Percentiles rank a stretch among this genome's conserved stretches.
Evolutionary conservation across 2,797 vertebrate species (phyloP).

Genomic region (Lagocephalus sceleratus): DNA sequence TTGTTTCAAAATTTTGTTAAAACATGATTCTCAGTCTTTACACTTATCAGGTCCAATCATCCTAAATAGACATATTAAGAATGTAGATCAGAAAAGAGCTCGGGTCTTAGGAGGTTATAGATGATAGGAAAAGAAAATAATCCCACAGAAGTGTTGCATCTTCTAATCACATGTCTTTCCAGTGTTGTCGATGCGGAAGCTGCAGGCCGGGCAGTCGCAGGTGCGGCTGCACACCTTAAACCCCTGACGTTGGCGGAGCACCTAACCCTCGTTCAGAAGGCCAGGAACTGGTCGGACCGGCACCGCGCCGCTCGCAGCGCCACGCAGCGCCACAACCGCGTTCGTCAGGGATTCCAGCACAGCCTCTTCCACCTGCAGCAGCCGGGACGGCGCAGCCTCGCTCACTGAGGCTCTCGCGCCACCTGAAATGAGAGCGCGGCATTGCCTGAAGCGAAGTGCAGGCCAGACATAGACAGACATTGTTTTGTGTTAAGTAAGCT

Average conservation of each 20-base stretch:
- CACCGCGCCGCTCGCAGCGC: slow-evolving; percentile 76
- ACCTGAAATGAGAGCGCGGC: too few species aligned
- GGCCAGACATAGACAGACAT: too few species aligned
- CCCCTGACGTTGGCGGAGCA: slow-evolving; percentile 77
- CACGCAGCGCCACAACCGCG: slow-evolving; percentile 84
- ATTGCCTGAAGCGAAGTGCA: too few species aligned
- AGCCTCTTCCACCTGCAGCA: slow-evolving; percentile 82
- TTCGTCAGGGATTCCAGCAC: slow-evolving; percentile 73
- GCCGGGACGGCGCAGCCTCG: slow-evolving; percentile 83
- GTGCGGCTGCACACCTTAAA: slow-evolving; percentile 59
- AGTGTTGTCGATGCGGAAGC: slow-evolving; percentile 69
- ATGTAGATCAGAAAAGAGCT: too few species aligned
- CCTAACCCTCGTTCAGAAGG: slow-evolving; percentile 76
- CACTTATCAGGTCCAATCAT: too few species aligned
- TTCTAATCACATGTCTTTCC: slow-evolving; percentile 11
- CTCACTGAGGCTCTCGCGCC: slow-evolving; percentile 76
- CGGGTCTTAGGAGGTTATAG: too few species aligned
- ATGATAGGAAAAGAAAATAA: too few species aligned
- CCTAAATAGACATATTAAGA: too few species aligned
- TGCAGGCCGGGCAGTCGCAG: slow-evolving; percentile 47
- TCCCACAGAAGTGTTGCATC: background rate
- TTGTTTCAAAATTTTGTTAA: too few species aligned
- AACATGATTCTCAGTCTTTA: too few species aligned
- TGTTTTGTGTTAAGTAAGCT: too few species aligned
- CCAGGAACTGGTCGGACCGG: slow-evolving; percentile 72